Conservation (phyloP, 2,888 invertebrate genomes). For the Eupithecia inturbata region DNA sequence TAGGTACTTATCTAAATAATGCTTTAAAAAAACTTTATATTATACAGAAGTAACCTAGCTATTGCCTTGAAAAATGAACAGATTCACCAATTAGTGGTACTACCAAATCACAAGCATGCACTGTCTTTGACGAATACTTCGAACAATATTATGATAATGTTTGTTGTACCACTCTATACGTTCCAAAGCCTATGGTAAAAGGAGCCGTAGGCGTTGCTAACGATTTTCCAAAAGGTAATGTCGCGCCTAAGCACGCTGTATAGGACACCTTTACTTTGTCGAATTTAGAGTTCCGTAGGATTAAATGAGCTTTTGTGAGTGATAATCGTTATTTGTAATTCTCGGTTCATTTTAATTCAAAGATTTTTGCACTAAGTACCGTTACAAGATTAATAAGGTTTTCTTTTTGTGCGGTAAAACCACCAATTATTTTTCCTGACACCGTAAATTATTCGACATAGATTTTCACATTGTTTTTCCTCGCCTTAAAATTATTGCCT, state of each 20-base stretch:
- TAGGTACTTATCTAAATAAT: not conserved
- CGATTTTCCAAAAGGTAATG: slow-evolving; percentile 75
- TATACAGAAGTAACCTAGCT: not conserved
- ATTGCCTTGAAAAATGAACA: not conserved
- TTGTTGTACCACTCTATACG: slow-evolving; percentile 45
- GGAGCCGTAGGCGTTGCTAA: slow-evolving; percentile 74
- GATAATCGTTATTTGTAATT: not conserved
- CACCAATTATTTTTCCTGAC: not conserved
- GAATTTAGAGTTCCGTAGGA: slow-evolving; percentile 52
- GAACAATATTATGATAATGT: not conserved
- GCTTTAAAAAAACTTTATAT: not conserved
- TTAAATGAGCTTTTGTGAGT: not conserved
- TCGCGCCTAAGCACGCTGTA: slow-evolving; percentile 63
- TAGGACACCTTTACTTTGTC: slow-evolving; percentile 57
- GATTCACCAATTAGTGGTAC: not conserved
- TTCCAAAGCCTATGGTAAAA: slow-evolving; percentile 44
- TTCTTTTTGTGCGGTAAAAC: not conserved
- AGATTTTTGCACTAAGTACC: not conserved
- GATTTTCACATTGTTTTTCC: too few species aligned
- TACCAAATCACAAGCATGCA: not conserved
- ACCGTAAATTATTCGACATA: too few species aligned
- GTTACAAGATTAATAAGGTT: not conserved
- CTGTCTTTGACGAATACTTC: not conserved
- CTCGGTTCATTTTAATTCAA: not conserved
- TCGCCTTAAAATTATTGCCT: too few species aligned